Evolutionary conservation across 2,888 invertebrate species (phyloP).

Genomic region (Brachylomia viminalis): DNA sequence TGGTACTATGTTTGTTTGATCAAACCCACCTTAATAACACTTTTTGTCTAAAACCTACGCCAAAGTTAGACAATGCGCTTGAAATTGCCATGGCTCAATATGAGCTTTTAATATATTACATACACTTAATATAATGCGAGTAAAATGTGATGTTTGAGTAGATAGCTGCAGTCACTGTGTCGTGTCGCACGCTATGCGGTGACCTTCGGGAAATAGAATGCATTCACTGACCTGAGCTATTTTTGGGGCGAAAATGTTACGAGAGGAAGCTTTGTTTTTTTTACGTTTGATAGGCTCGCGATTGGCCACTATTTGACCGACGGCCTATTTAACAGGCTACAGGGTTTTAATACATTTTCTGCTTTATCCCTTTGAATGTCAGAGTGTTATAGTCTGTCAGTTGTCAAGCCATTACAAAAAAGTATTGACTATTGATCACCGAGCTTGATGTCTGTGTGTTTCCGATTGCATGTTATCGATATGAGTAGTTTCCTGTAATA

Average conservation of each 20-base stretch:
- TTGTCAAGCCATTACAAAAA: no score
- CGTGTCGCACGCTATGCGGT: conserved; percentile 53
- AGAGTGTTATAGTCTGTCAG: no score
- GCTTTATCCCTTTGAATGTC: no score
- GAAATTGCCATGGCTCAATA: conserved; percentile 22
- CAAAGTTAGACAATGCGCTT: background rate
- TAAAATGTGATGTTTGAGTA: conserved; percentile 26
- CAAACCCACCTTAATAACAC: background rate
- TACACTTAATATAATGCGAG: background rate
- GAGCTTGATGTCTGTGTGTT: no score
- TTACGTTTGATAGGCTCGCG: background rate
- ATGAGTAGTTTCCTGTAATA: no score
- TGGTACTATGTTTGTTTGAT: background rate
- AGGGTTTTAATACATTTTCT: no score
- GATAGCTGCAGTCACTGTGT: conserved; percentile 24
- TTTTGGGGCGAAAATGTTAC: conserved; percentile 5
- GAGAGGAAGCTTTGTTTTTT: background rate
- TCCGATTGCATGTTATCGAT: no score
- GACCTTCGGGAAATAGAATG: conserved; percentile 53
- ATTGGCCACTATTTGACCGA: background rate
- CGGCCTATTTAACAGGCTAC: no score
- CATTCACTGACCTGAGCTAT: conserved; percentile 23
- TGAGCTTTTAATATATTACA: conserved; percentile 33
- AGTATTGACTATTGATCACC: background rate
- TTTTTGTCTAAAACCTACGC: background rate